Percentiles rank a stretch among this genome's conserved stretches.
phyloP scores from a whole-genome alignment of 2,888 invertebrate genomes.

The Eumerus sabulonum region DNA sequence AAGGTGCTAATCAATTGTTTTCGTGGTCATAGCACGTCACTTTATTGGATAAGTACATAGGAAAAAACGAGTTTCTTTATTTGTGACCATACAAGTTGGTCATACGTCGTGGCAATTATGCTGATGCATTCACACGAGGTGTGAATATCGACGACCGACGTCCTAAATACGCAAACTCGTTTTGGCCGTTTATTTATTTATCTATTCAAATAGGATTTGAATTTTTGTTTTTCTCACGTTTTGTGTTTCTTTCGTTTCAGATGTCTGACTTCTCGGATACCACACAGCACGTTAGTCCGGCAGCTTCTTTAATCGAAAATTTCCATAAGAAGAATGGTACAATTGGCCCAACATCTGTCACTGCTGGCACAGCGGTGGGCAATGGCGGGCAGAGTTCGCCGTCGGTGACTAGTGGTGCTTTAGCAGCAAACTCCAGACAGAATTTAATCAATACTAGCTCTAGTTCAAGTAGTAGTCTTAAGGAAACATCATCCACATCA shows the following conservation, averaged over 20 bases:
- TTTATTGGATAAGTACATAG: no score
- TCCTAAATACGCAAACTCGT: not conserved
- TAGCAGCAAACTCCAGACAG: conserved; percentile 75
- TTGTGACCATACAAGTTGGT: no score
- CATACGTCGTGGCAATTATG: conserved; percentile 20
- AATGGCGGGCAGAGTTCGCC: conserved; percentile 49
- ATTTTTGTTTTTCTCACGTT: not conserved
- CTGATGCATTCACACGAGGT: conserved; percentile 45
- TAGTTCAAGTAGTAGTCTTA: conserved; percentile 79
- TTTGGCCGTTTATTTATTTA: no score
- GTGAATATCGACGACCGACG: conserved; percentile 32
- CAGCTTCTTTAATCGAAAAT: conserved; percentile 86
- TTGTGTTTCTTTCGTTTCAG: conserved; percentile 70
- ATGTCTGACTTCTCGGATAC: conserved; percentile 79
- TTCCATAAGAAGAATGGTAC: conserved; percentile 83
- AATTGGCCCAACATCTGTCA: conserved; percentile 71
- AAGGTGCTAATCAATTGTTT: conserved; percentile 16
- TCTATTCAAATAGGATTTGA: no score
- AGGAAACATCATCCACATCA: conserved; percentile 79
- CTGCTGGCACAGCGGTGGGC: conserved; percentile 50
- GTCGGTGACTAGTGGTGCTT: conserved; percentile 56
- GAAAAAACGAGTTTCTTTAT: no score
- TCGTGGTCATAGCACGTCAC: not conserved
- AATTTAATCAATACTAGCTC: conserved; percentile 77
- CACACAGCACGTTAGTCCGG: conserved; percentile 78